Evolutionary conservation across 2,888 invertebrate genomes (phyloP), one percentile per base, ranked within the genome.

Genomic region (Hartigia nigra): DNA sequence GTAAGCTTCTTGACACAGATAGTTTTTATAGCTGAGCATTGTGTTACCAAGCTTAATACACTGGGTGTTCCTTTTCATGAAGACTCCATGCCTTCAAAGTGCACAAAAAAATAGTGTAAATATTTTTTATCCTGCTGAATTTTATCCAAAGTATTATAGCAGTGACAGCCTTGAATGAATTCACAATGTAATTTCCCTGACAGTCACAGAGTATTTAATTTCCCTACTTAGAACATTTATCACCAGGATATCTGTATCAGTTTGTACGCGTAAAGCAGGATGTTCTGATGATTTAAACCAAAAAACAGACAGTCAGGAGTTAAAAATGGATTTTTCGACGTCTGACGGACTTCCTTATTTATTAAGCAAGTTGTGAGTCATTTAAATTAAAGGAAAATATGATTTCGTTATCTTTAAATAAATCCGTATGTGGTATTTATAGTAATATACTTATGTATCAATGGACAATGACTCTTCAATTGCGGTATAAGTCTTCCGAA

Each of bases 1-100:
- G 72, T 34, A 72, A 31, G n/a, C 72, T 72, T 72, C 31, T 72
- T 72, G 72, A 72, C 72, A 72, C 32, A 5, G 72, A 72, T 72
- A 55, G 39, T 55, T 55, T 9, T 55, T 55, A 55, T 23, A 55
- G 39, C 9, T 55, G 39, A 9, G 14, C 39, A 55, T 23, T 0
- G 39, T 55, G 39, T 55, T 23, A 5, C 23, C 23, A 55, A 39
- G 39, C 14, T 55, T 23, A 9, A 23, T 23, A 55, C 5, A 55
- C 39, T 55, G 9, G 39, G 23, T 55, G 39, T 55, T 23, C 23
- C 14, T 55, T 23, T 55, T 55, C 23, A 23, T 55, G 9, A 55
- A 55, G 23, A 55, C 14, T 34, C 34, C 39, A 55, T 23, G 23
- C 39, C 14, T 14, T 39, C 23, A 55, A 23, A 55, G 9, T 23